Percentiles rank a stretch among this genome's conserved stretches.
Conservation (phyloP, 1,140 invertebrate species). For the Leptopilina clavipes region DNA sequence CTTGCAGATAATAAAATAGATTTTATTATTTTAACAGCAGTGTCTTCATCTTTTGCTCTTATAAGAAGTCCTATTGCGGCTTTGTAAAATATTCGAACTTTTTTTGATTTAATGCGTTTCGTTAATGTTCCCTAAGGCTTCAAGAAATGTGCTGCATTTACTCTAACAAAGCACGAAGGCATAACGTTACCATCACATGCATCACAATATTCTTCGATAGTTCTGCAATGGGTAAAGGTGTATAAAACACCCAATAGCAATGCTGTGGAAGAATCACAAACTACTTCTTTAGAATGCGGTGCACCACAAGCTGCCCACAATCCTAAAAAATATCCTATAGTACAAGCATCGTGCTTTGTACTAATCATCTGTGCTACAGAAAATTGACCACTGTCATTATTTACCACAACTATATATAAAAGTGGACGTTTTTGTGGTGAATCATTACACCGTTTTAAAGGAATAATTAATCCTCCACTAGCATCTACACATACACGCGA, state of each 20-base stretch:
- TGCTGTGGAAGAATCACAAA: slow-evolving; percentile 22
- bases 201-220: slow-evolving; percentile 41
- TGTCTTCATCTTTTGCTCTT: not conserved
- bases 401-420: not conserved
- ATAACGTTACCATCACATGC: slow-evolving; percentile 33
- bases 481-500: not conserved
- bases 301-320: slow-evolving; percentile 40
- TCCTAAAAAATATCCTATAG: slow-evolving; percentile 42
- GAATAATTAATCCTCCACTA: not conserved
- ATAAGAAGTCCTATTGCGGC: not conserved
- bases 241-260: not conserved
- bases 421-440: not conserved
- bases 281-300: slow-evolving; percentile 23
- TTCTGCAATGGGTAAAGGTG: slow-evolving; percentile 32
- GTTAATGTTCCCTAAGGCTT: not conserved
- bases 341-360: slow-evolving; percentile 43
- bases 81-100: not conserved
- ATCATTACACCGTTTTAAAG: not conserved
- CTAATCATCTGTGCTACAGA: slow-evolving; percentile 46
- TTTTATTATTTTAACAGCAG: not conserved
- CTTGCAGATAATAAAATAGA: not conserved
- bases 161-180: slow-evolving; percentile 34
- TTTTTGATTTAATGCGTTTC: not conserved
- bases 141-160: slow-evolving; percentile 17
- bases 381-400: slow-evolving; percentile 35